Evolutionary conservation across 2,888 invertebrate genomes (phyloP), one percentile per base, ranked within the genome.

Genomic region (Athetis lepigone): DNA sequence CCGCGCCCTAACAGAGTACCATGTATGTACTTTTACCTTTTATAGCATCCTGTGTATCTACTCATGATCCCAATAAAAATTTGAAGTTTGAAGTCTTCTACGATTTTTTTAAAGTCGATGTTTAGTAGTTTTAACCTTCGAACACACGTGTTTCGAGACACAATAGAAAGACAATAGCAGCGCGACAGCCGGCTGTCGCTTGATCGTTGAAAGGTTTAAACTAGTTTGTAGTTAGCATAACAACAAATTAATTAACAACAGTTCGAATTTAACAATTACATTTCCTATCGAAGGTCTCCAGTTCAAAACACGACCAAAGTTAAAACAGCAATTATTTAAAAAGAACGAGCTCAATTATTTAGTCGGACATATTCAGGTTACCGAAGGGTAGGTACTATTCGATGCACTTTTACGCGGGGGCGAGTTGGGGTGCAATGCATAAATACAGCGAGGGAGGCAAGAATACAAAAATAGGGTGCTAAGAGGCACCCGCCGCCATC

Each of bases 391-490:
- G 63, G 63, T 55, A 64, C 60, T 55, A 60, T 80, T 80, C 81
- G 82, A 79, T 89, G 90, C 90, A 89, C 85, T 88, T 85, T 82
- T 81, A 80, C 78, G 79, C 83, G 85, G 78, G 84, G 86, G 83
- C 81, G 79, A 81, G 81, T 77, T 82, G 74, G 83, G 83, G 86
- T 85, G 84, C 81, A 85, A 65, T 81, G 80, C 80, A 81, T 81
- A 81, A 80, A 81, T 79, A 80, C 71, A 47, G 57, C 87, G 84
- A 84, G 89, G 92, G 91, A 82, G 88, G 91, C 81, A 90, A 90
- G 90, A 90, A 90, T 84, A 86, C 87, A 92, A 93, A 93, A 93
- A 92, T 93, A 88, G 93, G 93, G 93, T 88, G 92, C 85, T 86
- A 92, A 92, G 89, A 91, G 90, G 71, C 60, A 70, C 78, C 77